Percentiles rank a stretch among this genome's conserved stretches.
phyloP scores from a whole-genome alignment of 1,140 invertebrate genomes.

The Latrodectus geometricus region DNA sequence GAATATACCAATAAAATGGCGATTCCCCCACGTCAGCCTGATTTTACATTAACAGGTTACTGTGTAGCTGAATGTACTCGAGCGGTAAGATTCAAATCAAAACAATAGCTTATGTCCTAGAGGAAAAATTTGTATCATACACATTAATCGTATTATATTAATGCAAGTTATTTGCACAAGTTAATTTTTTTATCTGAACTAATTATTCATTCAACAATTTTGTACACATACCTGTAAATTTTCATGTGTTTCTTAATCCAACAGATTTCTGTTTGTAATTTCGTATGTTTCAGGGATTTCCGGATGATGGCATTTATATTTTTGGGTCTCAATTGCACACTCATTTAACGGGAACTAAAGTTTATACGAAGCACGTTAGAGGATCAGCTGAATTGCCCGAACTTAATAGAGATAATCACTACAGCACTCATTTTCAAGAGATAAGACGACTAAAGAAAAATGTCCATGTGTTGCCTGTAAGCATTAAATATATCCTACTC shows the following conservation, averaged over 20 bases:
- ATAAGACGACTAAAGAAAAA: constrained; percentile 86
- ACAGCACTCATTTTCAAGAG: constrained; percentile 98
- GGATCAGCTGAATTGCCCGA: constrained; percentile 80
- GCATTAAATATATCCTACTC: background rate
- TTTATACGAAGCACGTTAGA: constrained; percentile 88
- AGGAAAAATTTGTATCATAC: background rate
- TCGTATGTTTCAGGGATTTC: constrained; percentile 76
- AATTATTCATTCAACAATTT: too few relatives aligned
- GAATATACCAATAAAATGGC: constrained; percentile 99
- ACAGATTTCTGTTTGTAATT: too few relatives aligned
- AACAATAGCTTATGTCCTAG: background rate
- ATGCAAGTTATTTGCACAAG: too few relatives aligned
- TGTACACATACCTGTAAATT: too few relatives aligned
- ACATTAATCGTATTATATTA: too few relatives aligned
- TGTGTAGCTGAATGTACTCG: constrained; percentile 94
- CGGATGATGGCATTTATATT: constrained; percentile 84
- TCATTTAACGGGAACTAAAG: constrained; percentile 88
- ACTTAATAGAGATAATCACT: constrained; percentile 94
- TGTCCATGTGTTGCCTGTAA: constrained; percentile 86
- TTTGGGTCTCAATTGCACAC: constrained; percentile 98
- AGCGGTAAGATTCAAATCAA: constrained; percentile 73
- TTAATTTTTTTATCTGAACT: too few relatives aligned
- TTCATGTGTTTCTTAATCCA: too few relatives aligned
- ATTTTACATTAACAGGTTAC: constrained; percentile 87
- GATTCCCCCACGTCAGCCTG: constrained; percentile 83